A percentile compares a stretch with the other conserved stretches of the same genome.
These are phyloP conservation scores for Paralichthys olivaceus DNA, from an alignment of 2,113 vertebrate species.

Conservation along the genomic window DNA sequence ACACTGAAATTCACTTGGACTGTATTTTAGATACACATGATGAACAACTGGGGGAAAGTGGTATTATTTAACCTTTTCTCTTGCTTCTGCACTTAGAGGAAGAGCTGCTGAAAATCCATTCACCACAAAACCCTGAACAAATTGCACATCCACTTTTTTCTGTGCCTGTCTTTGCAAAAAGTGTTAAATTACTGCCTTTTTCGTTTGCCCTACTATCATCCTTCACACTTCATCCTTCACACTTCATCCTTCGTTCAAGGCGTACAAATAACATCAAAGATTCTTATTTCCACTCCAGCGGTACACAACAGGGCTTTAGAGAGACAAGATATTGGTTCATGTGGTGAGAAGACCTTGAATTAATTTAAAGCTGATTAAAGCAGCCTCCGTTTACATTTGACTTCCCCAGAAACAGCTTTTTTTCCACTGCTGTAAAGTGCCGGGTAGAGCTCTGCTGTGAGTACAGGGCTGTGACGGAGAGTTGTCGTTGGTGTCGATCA, in stretches of 20 bases:
- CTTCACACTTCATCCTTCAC: conserved; percentile 2
- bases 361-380: conserved; percentile 61
- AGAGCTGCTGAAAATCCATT: conserved; percentile 6
- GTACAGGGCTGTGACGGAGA: conserved; percentile 12
- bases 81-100: not conserved
- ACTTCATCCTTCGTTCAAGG: not conserved
- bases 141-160: not conserved
- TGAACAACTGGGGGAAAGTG: conserved; percentile 11
- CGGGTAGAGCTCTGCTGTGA: conserved; percentile 22
- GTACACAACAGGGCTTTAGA: conserved; percentile 48
- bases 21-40: conserved; percentile 11
- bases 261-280: conserved; percentile 55
- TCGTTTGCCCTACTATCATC: conserved; percentile 17
- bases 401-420: conserved; percentile 32
- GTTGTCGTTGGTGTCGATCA: conserved; percentile 36
- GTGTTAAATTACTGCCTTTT: conserved; percentile 26
- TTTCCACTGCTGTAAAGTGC: conserved; percentile 28
- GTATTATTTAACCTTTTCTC: not conserved
- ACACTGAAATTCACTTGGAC: conserved; percentile 3
- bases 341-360: conserved; percentile 59
- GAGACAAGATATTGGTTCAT: conserved; percentile 54
- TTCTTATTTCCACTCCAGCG: conserved; percentile 26
- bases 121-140: conserved; percentile 26
- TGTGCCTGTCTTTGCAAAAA: conserved; percentile 4
- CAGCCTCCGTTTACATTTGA: conserved; percentile 49